Evolutionary conservation across 2,888 invertebrate genomes (phyloP).

Genomic region (Rugalucina vietnamica): DNA sequence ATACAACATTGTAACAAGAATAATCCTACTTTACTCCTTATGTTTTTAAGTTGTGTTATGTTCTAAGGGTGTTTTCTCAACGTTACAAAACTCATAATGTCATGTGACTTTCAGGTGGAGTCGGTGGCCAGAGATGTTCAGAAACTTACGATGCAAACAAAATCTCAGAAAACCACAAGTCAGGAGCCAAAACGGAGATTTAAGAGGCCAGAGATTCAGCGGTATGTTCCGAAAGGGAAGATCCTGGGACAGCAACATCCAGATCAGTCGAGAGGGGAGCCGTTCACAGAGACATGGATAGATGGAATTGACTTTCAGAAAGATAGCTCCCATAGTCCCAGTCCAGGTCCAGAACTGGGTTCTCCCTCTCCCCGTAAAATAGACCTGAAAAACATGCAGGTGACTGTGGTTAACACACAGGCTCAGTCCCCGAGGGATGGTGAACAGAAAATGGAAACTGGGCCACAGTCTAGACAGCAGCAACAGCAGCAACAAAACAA

Average conservation of each 20-base stretch:
- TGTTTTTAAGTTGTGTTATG: no score
- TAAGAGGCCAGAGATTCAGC: conserved; percentile 76
- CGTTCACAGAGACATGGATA: conserved; percentile 37
- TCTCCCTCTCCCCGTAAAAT: conserved; percentile 54
- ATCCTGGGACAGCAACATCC: conserved; percentile 65
- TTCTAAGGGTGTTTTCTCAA: no score
- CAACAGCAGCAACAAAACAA: conserved; percentile 10
- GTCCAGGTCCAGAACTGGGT: conserved; percentile 35
- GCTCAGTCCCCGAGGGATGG: background rate
- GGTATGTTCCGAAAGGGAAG: conserved; percentile 76
- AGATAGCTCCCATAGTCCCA: conserved; percentile 31
- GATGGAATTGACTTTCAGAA: conserved; percentile 32
- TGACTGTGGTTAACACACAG: conserved; percentile 69
- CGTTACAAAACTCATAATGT: no score
- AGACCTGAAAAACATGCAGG: conserved; percentile 69
- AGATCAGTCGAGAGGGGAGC: conserved; percentile 42
- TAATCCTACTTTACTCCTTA: no score
- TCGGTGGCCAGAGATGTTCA: conserved; percentile 36
- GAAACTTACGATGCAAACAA: conserved; percentile 40
- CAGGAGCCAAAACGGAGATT: conserved; percentile 44
- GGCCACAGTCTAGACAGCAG: conserved; percentile 11
- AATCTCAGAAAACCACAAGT: conserved; percentile 12
- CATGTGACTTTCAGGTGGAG: conserved; percentile 51
- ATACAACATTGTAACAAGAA: no score
- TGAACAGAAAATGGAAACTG: conserved; percentile 12